Evolutionary conservation across 2,888 invertebrate species (phyloP).

Genomic region (Lobophora halterata): DNA sequence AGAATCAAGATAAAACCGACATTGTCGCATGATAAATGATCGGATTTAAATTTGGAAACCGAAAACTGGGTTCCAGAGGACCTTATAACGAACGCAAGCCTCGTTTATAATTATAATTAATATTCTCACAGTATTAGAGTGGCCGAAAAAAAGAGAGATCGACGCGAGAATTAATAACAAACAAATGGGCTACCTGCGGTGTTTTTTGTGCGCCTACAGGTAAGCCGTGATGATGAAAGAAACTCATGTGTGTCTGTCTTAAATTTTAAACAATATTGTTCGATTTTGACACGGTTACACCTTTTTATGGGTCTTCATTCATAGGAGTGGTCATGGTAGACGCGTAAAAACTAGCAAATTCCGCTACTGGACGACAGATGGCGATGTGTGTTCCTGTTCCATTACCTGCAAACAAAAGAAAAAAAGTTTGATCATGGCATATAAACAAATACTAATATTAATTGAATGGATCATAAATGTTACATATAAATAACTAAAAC

Average conservation of each 20-base stretch:
- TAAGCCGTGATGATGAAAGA: constrained; percentile 73
- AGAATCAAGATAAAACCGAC: constrained; percentile 71
- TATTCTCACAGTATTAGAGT: constrained; percentile 79
- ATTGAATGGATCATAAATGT: constrained; percentile 33
- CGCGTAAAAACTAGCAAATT: constrained; percentile 46
- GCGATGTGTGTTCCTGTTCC: constrained; percentile 42
- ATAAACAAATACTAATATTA: constrained; percentile 27
- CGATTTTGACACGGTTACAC: constrained; percentile 74
- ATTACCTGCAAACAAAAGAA: constrained; percentile 45
- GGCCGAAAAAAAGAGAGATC: constrained; percentile 71
- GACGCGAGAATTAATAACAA: constrained; percentile 81
- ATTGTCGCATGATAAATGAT: constrained; percentile 79
- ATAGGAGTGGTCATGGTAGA: constrained; percentile 55
- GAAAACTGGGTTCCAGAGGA: constrained; percentile 63
- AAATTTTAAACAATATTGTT: constrained; percentile 74
- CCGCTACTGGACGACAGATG: constrained; percentile 65
- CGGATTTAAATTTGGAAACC: constrained; percentile 75
- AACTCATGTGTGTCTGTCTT: constrained; percentile 74
- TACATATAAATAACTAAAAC: constrained; percentile 32
- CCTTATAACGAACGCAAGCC: constrained; percentile 68
- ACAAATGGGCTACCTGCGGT: constrained; percentile 80
- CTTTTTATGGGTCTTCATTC: constrained; percentile 72
- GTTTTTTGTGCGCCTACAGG: constrained; percentile 78
- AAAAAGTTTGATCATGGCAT: constrained; percentile 23
- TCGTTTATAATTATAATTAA: constrained; percentile 81